Evolutionary conservation across 2,888 invertebrate genomes (phyloP), one percentile per base, ranked within the genome.

Genomic region (Oscheius sp.): DNA sequence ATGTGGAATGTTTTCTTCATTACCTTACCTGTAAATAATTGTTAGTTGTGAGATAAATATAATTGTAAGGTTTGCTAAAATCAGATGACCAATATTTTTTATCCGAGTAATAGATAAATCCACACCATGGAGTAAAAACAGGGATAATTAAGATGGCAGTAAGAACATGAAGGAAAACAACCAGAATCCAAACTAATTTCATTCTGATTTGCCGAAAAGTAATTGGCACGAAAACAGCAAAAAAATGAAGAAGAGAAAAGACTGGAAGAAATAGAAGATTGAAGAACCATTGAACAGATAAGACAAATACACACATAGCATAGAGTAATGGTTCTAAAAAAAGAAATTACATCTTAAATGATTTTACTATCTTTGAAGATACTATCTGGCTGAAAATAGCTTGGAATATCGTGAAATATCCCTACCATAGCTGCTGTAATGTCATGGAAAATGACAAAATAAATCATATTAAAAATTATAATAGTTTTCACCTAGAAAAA

Each of bases 321-420:
- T 55, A 55, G 10, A 34, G 34, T 4, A 55, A 10, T n/a, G 55
- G 55, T 23, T 4, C 55, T 55, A 20, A 55, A 55, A 33, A 3
- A 6, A 2, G 8, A 29, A 27, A 34, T 17, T 33, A 20, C 17
- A 12, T 33, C n/a, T 55, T n/a, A 34, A 2, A 20, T 17, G 5
- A 33, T 5, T 34, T 34, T 34, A 55, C 55, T n/a, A 4, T 33
- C 34, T 2, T 6, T n/a, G 6, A 55, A 17, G 12, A 55, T 55
- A 20, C 55, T 55, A 25, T 55, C 23, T 12, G 3, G 3, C 23
- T 48, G 48, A 25, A 48, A 48, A 23, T 55, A 55, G 23, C 55
- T 55, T 3, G 55, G 55, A 34, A 55, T 55, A 25, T 55, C 55
- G 17, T 55, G 55, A 33, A 55, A 34, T 10, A 55, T 33, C 12